phyloP scores from a whole-genome alignment of 2,888 invertebrate species.

The Drosophila gaucha region DNA sequence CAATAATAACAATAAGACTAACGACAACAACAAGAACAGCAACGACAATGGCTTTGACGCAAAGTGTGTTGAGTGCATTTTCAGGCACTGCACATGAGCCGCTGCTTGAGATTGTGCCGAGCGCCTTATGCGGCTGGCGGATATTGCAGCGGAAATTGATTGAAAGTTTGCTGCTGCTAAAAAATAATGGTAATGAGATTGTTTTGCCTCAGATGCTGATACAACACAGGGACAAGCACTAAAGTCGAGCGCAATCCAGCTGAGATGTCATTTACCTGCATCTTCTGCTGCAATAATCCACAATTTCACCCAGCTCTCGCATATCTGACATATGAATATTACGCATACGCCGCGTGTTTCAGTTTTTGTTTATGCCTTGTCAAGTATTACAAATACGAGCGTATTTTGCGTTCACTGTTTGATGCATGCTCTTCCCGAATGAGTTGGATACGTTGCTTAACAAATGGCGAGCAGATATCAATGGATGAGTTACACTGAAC shows the following conservation, averaged over 20 bases:
- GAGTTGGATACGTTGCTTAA: conserved; percentile 38
- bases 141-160: conserved; percentile 77
- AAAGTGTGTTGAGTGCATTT: conserved; percentile 54
- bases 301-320: not conserved
- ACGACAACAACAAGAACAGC: conserved; percentile 20
- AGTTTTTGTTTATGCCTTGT: conserved; percentile 43
- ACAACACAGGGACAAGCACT: conserved; percentile 19
- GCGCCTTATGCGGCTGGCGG: conserved; percentile 52
- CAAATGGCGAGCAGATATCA: conserved; percentile 62
- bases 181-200: conserved; percentile 78
- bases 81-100: conserved; percentile 35
- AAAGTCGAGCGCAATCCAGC: conserved; percentile 6
- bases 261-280: conserved; percentile 34
- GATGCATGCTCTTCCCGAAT: conserved; percentile 42
- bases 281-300: not conserved
- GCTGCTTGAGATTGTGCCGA: conserved; percentile 54
- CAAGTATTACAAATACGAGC: conserved; percentile 59
- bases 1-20: conserved; percentile 37
- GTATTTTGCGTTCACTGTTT: conserved; percentile 52
- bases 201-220: conserved; percentile 43
- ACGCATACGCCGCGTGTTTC: conserved; percentile 13
- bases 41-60: conserved; percentile 32
- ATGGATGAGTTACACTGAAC: conserved; percentile 40
- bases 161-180: conserved; percentile 70
- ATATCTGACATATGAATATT: conserved; percentile 43